These are phyloP conservation scores for Arctopsyche grandis DNA, from an alignment of 1,140 invertebrate species.

Conservation along the genomic window DNA sequence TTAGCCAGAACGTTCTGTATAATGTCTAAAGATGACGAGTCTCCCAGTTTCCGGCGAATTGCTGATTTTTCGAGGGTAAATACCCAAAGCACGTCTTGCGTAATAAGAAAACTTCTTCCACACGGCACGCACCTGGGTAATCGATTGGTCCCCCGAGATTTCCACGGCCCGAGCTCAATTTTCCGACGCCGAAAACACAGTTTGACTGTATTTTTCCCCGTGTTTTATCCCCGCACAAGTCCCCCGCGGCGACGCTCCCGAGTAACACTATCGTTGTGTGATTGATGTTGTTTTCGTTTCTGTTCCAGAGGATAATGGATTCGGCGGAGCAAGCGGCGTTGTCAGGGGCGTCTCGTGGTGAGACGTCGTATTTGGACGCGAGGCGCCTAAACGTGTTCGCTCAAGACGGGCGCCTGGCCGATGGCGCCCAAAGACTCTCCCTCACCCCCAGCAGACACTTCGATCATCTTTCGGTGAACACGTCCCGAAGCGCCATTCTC, in stretches of 20 bases:
- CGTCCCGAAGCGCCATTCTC: conserved; percentile 87
- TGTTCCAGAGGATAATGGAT: conserved; percentile 82
- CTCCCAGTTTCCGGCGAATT: no score
- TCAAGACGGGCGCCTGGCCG: conserved; percentile 73
- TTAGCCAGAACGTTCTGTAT: no score
- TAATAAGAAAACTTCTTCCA: conserved; percentile 4
- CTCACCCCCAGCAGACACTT: conserved; percentile 80
- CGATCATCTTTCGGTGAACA: conserved; percentile 85
- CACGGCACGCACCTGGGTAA: neutral
- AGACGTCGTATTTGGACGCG: conserved; percentile 75
- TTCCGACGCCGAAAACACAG: neutral
- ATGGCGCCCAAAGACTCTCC: conserved; percentile 73
- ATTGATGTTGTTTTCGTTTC: conserved; percentile 4
- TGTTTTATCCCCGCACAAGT: neutral
- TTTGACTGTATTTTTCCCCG: no score
- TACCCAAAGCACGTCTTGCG: neutral
- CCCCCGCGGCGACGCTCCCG: neutral
- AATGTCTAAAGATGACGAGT: no score
- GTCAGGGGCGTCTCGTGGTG: conserved; percentile 67
- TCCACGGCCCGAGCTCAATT: neutral
- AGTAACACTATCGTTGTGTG: neutral
- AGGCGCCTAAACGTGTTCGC: conserved; percentile 77
- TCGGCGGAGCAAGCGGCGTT: conserved; percentile 85
- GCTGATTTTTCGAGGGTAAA: no score
- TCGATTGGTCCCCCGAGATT: neutral